phyloP scores from a whole-genome alignment of 1,140 invertebrate genomes.

The Nasonia vitripennis region DNA sequence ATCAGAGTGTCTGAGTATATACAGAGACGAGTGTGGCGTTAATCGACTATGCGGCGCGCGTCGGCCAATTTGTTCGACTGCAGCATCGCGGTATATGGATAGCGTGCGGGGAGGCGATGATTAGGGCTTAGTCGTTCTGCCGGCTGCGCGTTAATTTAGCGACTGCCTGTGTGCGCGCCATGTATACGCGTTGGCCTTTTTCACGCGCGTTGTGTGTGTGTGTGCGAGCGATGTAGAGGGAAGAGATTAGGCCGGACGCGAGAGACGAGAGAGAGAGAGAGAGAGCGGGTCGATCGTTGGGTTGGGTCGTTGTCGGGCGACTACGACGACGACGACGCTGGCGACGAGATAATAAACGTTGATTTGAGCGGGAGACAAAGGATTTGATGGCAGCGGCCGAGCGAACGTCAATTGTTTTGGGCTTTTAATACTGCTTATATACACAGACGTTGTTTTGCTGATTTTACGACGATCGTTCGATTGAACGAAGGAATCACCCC shows the following conservation, averaged over 20 bases:
- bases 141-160: background rate
- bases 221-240: background rate
- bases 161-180: background rate
- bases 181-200: background rate
- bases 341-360: constrained; percentile 3
- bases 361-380: constrained; percentile 3
- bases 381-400: background rate
- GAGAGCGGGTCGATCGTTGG: background rate
- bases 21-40: constrained; percentile 2
- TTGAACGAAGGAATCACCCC: background rate
- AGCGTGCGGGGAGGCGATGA: constrained; percentile 5
- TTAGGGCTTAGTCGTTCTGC: constrained; percentile 7
- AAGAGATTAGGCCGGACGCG: background rate
- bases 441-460: background rate
- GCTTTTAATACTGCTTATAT: background rate
- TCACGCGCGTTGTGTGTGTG: background rate
- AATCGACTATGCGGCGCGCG: background rate
- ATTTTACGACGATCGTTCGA: background rate
- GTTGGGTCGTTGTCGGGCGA: background rate
- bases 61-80: constrained; percentile 22
- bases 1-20: background rate
- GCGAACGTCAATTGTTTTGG: background rate
- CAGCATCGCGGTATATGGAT: background rate
- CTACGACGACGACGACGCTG: background rate
- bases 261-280: background rate